Conservation (phyloP, 2,113 vertebrate species). For the Hippoglossus stenolepis region DNA sequence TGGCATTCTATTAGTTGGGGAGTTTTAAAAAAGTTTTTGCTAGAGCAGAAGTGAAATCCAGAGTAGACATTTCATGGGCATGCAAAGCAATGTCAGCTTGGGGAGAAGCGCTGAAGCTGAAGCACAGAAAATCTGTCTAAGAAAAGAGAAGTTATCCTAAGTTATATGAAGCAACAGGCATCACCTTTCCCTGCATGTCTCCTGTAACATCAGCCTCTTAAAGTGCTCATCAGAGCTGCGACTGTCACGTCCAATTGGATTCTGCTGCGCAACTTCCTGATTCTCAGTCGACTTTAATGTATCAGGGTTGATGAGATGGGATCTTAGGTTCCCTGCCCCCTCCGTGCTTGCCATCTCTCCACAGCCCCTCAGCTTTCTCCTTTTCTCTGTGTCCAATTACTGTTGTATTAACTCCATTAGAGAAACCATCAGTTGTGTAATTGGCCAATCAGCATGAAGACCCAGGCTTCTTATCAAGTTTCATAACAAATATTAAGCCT, state of each 20-base stretch:
- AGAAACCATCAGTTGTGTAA: slow-evolving; percentile 61
- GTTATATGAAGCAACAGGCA: too few relatives aligned
- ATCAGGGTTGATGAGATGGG: slow-evolving; percentile 15
- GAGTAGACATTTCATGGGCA: too few relatives aligned
- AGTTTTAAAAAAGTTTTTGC: too few relatives aligned
- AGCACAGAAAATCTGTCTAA: too few relatives aligned
- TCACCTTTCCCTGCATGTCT: not conserved
- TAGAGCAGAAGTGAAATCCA: too few relatives aligned
- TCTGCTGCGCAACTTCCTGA: slow-evolving; percentile 3
- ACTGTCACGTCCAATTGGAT: slow-evolving; percentile 44
- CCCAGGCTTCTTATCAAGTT: slow-evolving; percentile 64
- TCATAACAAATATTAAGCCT: slow-evolving; percentile 55
- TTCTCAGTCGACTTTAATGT: slow-evolving; percentile 19
- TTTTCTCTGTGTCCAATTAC: slow-evolving; percentile 52
- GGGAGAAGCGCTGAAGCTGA: too few relatives aligned
- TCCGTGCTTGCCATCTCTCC: not conserved
- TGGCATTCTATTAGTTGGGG: too few relatives aligned
- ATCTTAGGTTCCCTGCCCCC: not conserved
- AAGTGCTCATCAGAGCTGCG: not conserved
- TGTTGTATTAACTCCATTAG: slow-evolving; percentile 62
- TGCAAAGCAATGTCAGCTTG: too few relatives aligned
- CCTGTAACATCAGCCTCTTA: too few relatives aligned
- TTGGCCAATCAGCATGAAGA: slow-evolving; percentile 48
- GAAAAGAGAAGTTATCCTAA: too few relatives aligned
- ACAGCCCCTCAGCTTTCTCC: slow-evolving; percentile 2